Evolutionary conservation across 2,797 vertebrate species (phyloP), one percentile per base, ranked within the genome.

Genomic region (Florisuga fusca): DNA sequence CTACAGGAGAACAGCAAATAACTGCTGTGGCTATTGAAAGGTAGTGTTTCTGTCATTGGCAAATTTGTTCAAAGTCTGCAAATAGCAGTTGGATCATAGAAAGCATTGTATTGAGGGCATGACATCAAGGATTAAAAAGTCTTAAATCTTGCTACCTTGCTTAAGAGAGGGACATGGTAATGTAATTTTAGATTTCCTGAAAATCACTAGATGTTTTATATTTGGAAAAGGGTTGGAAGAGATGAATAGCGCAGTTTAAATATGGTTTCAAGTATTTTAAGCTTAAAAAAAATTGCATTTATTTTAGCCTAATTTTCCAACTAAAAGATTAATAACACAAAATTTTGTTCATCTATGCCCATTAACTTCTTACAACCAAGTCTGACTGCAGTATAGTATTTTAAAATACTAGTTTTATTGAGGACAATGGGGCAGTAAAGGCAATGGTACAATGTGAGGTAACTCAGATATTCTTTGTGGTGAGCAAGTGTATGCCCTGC

Each of bases 401-500:
- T 81, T 61, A 22, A 80, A 67, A 22, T 51, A 46, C 22, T 21
- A 67, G 5, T 59, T 81, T 12, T 12, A 5, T 5, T 26, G 54
- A 54, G 26, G 41, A 27, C 22, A 38, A 43, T 53, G 33, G 50
- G 21, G 29, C 4, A 45, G 9, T 36, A 43, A 81, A 87, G 13
- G 14, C 10, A 55, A 27, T 81, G 7, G 26, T 26, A 1, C 53
- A 34, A 31, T 25, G 9, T 1, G 10, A 34, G 15, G 19, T 54
- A 31, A 31, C 13, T 31, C 17, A 31, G 29, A 10, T 7, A 19
- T 31, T 54, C 53, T 31, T 54, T 11, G 50, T 3, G 2, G 8
- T 48, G 33, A 53, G 51, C 19, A 5, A 2, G 3, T 6, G 22
- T 22, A 10, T 21, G 25, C 2, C 0, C 25, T 16, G 34, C n/a